These are phyloP conservation scores for Scaptomyza caliginosa DNA, from an alignment of 2,888 invertebrate species.

Conservation along the genomic window DNA sequence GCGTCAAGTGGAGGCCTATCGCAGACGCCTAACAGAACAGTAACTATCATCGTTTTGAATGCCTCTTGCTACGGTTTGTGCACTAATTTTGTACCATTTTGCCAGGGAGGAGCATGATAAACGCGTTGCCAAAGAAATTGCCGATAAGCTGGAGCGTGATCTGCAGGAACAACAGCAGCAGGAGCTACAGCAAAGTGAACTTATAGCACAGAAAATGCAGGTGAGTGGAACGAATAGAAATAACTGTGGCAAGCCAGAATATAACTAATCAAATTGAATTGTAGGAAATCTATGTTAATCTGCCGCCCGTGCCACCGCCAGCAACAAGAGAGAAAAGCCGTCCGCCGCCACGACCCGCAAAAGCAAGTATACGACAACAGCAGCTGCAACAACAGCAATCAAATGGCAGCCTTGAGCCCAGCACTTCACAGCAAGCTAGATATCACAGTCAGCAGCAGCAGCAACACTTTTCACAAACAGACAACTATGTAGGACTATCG, in stretches of 20 bases:
- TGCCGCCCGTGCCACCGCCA: constrained; percentile 78
- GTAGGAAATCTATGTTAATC: constrained; percentile 82
- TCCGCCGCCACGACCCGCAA: constrained; percentile 80
- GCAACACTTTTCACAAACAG: constrained; percentile 80
- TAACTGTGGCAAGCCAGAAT: background rate
- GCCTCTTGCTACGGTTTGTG: background rate
- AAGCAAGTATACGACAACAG: constrained; percentile 74
- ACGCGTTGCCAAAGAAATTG: constrained; percentile 87
- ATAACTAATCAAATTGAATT: constrained; percentile 1
- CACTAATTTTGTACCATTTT: background rate
- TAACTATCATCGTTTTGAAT: constrained; percentile 83
- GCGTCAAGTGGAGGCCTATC: constrained; percentile 86
- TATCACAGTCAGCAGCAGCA: constrained; percentile 71
- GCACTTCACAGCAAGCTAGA: constrained; percentile 76
- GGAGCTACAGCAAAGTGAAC: constrained; percentile 85
- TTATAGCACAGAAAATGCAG: constrained; percentile 85
- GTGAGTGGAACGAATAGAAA: constrained; percentile 61
- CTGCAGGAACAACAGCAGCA: constrained; percentile 85
- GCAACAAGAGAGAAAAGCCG: constrained; percentile 70
- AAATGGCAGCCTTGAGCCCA: constrained; percentile 59
- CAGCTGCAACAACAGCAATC: constrained; percentile 46
- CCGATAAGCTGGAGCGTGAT: constrained; percentile 87
- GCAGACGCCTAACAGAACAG: constrained; percentile 86
- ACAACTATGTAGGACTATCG: constrained; percentile 81
- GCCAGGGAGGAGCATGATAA: constrained; percentile 88